These are phyloP conservation scores for Ceratina japonica DNA, from an alignment of 1,140 invertebrate species.

Conservation along the genomic window DNA sequence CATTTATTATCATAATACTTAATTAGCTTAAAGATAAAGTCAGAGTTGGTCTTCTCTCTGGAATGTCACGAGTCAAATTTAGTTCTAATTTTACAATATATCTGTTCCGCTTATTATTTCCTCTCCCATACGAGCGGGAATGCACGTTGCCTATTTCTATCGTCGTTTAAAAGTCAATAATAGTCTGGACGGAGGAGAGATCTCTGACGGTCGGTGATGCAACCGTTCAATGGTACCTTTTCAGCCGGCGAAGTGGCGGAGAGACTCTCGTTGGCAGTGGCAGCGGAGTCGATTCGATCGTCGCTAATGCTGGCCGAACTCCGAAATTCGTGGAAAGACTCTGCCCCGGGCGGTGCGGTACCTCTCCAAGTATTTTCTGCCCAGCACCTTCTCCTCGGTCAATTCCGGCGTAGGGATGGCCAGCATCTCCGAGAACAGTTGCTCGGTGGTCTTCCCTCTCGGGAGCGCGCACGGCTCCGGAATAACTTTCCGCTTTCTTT, in stretches of 20 bases:
- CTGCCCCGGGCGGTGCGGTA: background rate
- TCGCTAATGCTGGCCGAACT: constrained; percentile 22
- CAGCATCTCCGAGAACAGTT: constrained; percentile 17
- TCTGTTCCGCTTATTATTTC: too few relatives aligned
- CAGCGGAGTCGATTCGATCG: too few relatives aligned
- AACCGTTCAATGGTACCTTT: background rate
- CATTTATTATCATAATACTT: too few relatives aligned
- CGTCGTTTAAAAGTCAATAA: background rate
- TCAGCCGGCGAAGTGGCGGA: background rate
- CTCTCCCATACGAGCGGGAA: too few relatives aligned
- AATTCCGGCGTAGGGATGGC: background rate
- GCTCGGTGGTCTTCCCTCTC: background rate
- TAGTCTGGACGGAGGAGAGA: background rate
- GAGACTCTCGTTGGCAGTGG: constrained; percentile 12
- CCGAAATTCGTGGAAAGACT: constrained; percentile 50
- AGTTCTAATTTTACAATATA: too few relatives aligned
- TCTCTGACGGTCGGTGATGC: too few relatives aligned
- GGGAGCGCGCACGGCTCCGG: constrained; percentile 33
- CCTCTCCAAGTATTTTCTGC: background rate
- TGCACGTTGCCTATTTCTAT: background rate
- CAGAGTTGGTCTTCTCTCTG: too few relatives aligned
- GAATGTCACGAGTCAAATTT: too few relatives aligned
- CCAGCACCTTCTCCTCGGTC: background rate
- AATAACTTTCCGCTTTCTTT: background rate
- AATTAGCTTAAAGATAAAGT: too few relatives aligned